These are phyloP conservation scores for Agelaius phoeniceus DNA, from an alignment of 2,113 vertebrate genomes.

Conservation along the genomic window DNA sequence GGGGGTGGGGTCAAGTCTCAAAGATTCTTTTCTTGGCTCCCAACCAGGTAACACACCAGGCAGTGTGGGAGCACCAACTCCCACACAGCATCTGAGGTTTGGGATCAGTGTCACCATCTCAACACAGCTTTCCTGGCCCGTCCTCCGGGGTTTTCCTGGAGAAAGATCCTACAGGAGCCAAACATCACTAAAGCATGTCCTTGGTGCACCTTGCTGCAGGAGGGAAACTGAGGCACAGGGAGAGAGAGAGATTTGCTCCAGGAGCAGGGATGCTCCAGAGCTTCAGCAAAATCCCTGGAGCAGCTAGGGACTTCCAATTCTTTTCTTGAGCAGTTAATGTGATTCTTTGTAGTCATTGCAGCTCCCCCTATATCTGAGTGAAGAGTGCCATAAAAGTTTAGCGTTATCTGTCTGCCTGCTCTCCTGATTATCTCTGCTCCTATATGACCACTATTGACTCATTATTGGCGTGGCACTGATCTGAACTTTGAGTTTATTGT, in stretches of 20 bases:
- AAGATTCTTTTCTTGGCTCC: not conserved
- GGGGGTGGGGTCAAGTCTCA: fast-evolving
- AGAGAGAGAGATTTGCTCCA: not conserved
- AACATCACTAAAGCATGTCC: not conserved
- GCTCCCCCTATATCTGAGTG: not conserved
- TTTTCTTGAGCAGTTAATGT: not conserved
- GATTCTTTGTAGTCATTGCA: not conserved
- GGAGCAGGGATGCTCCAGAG: not conserved
- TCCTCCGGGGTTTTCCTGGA: not conserved
- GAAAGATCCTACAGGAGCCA: not conserved
- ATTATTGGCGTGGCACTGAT: not conserved
- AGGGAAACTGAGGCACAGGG: fast-evolving
- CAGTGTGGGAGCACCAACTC: fast-evolving
- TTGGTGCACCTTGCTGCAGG: not conserved
- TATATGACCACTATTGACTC: not conserved
- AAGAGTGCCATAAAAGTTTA: conserved; percentile 4
- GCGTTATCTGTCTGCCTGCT: not conserved
- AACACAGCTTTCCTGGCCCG: not conserved
- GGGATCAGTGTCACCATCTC: not conserved
- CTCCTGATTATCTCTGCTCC: not conserved
- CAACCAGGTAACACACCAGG: too few relatives aligned
- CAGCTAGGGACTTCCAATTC: not conserved
- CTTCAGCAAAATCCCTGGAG: not conserved
- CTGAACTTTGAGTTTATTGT: conserved; percentile 55
- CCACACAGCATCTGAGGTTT: not conserved